These are phyloP conservation scores for Mellilla xanthometata DNA, from an alignment of 2,888 invertebrate genomes.

Conservation along the genomic window DNA sequence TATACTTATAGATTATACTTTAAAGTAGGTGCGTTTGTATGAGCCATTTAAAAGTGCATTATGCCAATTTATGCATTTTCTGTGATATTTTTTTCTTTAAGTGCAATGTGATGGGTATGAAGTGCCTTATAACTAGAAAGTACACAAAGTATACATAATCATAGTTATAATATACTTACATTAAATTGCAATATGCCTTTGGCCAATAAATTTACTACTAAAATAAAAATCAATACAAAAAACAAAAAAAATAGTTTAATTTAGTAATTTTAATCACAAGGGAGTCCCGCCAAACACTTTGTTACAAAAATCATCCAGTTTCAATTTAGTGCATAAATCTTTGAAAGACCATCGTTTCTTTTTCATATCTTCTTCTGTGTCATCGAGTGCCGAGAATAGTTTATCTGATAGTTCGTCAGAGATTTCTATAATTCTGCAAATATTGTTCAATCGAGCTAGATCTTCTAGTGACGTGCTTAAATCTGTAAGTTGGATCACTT, in stretches of 20 bases:
- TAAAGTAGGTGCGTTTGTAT: too few species aligned
- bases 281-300: conserved; percentile 55
- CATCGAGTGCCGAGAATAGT: conserved; percentile 56
- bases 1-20: too few species aligned
- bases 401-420: conserved; percentile 71
- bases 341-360: conserved; percentile 66
- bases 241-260: conserved; percentile 21
- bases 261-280: conserved; percentile 8
- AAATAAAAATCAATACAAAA: background rate
- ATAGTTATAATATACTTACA: background rate
- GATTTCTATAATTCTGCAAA: conserved; percentile 74
- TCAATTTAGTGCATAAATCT: conserved; percentile 67
- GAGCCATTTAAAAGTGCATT: too few species aligned
- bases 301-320: conserved; percentile 70
- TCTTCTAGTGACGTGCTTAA: conserved; percentile 67
- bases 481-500: conserved; percentile 62
- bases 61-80: conserved; percentile 2
- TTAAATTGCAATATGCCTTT: background rate
- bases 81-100: conserved; percentile 16
- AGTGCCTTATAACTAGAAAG: conserved; percentile 13
- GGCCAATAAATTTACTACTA: too few species aligned
- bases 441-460: conserved; percentile 63
- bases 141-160: conserved; percentile 1
- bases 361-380: conserved; percentile 18
- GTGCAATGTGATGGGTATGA: background rate